Evolutionary conservation across 2,113 vertebrate species (phyloP), one percentile per base, ranked within the genome.

Genomic region (Synchiropus splendidus): DNA sequence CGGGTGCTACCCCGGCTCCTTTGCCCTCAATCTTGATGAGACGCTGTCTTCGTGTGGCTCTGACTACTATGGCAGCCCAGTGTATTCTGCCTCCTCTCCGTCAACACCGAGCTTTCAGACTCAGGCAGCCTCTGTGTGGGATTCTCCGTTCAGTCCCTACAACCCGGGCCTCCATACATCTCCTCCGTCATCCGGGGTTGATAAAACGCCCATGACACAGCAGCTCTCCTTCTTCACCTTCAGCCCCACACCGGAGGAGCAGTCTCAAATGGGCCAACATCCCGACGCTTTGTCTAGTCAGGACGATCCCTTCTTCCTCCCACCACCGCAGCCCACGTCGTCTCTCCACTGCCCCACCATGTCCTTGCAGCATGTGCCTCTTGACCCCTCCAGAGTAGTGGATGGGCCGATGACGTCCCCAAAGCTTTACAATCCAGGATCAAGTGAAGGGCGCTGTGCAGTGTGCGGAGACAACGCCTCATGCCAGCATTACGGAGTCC

Each of bases 401-500:
- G 87, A 88, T 4, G 73, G 55, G 6, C 51, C 72, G 0, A 46
- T 87, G 66, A 53, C 68, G 0, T 85, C 89, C 4, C 17, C 69
- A 39, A 90, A 90, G 50, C 46, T 66, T 1, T 82, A 83, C 21
- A 83, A 80, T 31, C 74, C 82, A 0, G 75, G 75, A 6, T 74
- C 79, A 4, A 83, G 63, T 0, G 91, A 94, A 60, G 89, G 92
- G 1, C 87, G 85, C 45, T 96, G 92, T 15, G 92, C 91, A 0
- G 92, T 94, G 36, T 94, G 91, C 16, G 91, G 92, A n/a, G 92
- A 94, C 80, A 94, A 87, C 0, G 92, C 92, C 0, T 92, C 92
- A 0, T 96, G 92, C 67, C 92, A 96, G 67, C 92, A 94, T 72
- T 94, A 94, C 0, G 92, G 92, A 0, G 92, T 94, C 39, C 90